Conservation (phyloP, 2,888 invertebrate species). For the Melitaea athalia region DNA sequence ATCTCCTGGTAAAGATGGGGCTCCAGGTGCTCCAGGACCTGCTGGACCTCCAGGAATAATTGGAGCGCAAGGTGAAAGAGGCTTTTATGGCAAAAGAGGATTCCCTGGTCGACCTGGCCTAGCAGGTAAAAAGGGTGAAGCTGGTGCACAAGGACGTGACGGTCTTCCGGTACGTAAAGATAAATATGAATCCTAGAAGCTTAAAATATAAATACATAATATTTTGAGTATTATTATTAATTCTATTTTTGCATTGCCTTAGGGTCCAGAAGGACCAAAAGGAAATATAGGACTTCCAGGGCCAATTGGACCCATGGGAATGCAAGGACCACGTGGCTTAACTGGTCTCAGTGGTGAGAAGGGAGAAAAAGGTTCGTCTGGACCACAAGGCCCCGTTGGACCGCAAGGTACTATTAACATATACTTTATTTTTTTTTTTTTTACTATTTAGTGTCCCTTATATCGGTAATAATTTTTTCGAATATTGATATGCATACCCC, state of each 20-base stretch:
- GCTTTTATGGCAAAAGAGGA: slow-evolving; percentile 90
- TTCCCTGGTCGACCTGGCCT: slow-evolving; percentile 85
- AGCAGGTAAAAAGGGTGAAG: slow-evolving; percentile 84
- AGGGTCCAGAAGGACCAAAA: slow-evolving; percentile 86
- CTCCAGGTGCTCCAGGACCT: slow-evolving; percentile 86
- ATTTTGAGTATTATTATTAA: background rate
- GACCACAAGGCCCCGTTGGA: slow-evolving; percentile 89
- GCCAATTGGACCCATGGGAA: slow-evolving; percentile 86
- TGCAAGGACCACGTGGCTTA: slow-evolving; percentile 86
- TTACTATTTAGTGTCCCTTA: background rate
- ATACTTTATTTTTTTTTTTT: background rate
- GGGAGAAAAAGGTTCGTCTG: slow-evolving; percentile 87
- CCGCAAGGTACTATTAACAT: slow-evolving; percentile 80
- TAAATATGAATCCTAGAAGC: background rate
- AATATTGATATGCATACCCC: too few relatives aligned
- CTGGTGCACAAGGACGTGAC: slow-evolving; percentile 86
- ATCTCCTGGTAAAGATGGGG: slow-evolving; percentile 90
- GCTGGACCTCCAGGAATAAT: slow-evolving; percentile 82
- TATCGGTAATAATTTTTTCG: too few relatives aligned
- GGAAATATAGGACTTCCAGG: slow-evolving; percentile 89
- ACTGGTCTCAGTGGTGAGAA: slow-evolving; percentile 87
- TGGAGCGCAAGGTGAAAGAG: slow-evolving; percentile 85
- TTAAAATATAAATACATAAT: slow-evolving; percentile 1
- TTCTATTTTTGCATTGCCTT: slow-evolving; percentile 29
- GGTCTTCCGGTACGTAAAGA: slow-evolving; percentile 82